These are phyloP conservation scores for Glyphotaelius pellucidus DNA, from an alignment of 2,888 invertebrate species.

Conservation along the genomic window DNA sequence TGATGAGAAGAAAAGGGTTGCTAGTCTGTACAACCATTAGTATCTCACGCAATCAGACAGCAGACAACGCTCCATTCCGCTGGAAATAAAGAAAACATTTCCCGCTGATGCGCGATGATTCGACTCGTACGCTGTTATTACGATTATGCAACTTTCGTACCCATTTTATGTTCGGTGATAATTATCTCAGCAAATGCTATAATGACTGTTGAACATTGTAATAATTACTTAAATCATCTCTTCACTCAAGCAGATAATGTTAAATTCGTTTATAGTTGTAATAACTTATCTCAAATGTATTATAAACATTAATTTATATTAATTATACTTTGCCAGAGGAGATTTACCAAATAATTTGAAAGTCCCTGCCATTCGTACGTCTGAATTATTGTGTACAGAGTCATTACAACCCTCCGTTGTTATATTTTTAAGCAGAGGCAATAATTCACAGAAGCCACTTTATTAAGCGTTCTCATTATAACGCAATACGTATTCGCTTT, in stretches of 20 bases:
- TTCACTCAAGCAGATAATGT: neutral
- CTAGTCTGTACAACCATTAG: constrained; percentile 28
- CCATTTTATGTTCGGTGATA: neutral
- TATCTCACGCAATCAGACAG: constrained; percentile 18
- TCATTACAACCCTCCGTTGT: constrained; percentile 48
- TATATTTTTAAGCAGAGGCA: constrained; percentile 53
- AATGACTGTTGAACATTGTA: neutral
- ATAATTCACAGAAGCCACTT: constrained; percentile 56
- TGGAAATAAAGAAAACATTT: constrained; percentile 13
- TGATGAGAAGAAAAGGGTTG: constrained; percentile 61
- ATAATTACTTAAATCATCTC: neutral
- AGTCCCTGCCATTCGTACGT: neutral
- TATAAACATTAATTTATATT: neutral
- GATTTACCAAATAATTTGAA: neutral
- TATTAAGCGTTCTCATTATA: constrained; percentile 58
- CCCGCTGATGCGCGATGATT: neutral
- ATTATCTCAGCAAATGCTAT: neutral
- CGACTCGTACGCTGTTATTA: neutral
- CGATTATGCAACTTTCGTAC: neutral
- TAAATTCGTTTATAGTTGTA: neutral
- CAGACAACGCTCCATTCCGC: constrained; percentile 5
- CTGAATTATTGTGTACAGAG: neutral
- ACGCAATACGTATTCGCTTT: constrained; percentile 53
- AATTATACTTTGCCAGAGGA: neutral
- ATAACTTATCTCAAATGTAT: neutral